phyloP scores from a whole-genome alignment of 1,140 invertebrate species.

The Zaprionus kolodkinae region DNA sequence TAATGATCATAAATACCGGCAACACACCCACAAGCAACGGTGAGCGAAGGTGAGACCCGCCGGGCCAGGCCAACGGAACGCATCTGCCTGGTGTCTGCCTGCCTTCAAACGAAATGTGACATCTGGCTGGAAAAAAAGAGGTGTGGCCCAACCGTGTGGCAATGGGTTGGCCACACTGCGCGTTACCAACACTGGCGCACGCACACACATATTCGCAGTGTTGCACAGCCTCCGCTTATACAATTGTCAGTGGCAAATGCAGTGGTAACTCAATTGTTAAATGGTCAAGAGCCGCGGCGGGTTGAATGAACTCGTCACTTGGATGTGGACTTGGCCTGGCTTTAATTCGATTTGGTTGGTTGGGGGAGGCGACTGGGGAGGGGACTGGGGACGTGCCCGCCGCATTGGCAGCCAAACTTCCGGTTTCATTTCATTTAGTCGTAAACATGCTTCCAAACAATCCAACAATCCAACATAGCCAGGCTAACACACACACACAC shows the following conservation, averaged over 20 bases:
- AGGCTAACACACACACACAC: conserved; percentile 7
- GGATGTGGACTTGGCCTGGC: neutral
- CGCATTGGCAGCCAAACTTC: conserved; percentile 46
- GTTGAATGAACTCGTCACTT: conserved; percentile 41
- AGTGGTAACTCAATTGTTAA: conserved; percentile 41
- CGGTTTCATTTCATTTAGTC: conserved; percentile 51
- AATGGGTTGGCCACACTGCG: neutral
- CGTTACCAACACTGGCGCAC: conserved; percentile 1
- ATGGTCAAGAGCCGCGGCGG: conserved; percentile 36
- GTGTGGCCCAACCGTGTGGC: conserved; percentile 28
- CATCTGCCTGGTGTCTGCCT: conserved; percentile 2
- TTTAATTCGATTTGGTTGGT: conserved; percentile 21
- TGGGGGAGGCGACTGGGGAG: neutral
- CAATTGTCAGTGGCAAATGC: conserved; percentile 26
- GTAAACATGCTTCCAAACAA: conserved; percentile 42
- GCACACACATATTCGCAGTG: neutral
- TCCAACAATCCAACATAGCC: conserved; percentile 36
- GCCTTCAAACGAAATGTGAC: conserved; percentile 35
- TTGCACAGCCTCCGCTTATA: conserved; percentile 4
- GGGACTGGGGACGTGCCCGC: conserved; percentile 34
- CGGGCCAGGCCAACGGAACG: conserved; percentile 8
- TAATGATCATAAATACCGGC: conserved; percentile 46
- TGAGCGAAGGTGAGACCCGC: conserved; percentile 26
- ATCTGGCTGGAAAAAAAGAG: conserved; percentile 28
- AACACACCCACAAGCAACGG: conserved; percentile 40